Conservation (phyloP, 2,797 vertebrate genomes). For the Hypotaenidia okinawae region DNA sequence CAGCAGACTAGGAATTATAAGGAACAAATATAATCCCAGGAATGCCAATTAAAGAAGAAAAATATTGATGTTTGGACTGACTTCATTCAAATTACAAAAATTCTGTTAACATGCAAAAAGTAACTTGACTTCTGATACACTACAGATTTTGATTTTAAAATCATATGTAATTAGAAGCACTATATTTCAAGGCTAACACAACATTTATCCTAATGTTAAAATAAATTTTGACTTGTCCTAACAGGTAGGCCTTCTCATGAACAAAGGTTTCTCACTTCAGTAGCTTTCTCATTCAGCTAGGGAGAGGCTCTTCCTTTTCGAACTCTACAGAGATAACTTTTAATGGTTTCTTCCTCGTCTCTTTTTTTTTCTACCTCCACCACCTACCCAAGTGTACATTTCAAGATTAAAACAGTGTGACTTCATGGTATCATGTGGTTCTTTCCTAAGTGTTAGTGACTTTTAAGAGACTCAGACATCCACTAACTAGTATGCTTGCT, state of each 20-base stretch:
- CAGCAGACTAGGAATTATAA: background rate
- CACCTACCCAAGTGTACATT: background rate
- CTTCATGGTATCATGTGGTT: background rate
- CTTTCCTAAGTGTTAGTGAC: background rate
- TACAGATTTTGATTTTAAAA: background rate
- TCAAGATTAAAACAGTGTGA: background rate
- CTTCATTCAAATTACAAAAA: background rate
- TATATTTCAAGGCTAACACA: background rate
- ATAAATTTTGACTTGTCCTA: background rate
- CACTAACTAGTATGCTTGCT: background rate
- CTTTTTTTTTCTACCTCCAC: rapidly evolving
- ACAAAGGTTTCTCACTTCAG: background rate
- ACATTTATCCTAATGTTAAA: background rate
- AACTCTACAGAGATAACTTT: background rate
- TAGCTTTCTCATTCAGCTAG: no score
- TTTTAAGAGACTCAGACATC: background rate
- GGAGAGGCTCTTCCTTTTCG: background rate
- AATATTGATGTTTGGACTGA: background rate
- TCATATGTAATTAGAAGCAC: background rate
- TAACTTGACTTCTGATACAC: background rate
- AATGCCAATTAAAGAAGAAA: background rate
- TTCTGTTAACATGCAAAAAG: no score
- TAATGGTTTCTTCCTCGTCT: background rate
- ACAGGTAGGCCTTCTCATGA: background rate
- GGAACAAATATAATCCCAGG: background rate